A percentile compares a stretch with the other conserved stretches of the same genome.
phyloP scores from a whole-genome alignment of 2,113 vertebrate species.

The Oceanites oceanicus region DNA sequence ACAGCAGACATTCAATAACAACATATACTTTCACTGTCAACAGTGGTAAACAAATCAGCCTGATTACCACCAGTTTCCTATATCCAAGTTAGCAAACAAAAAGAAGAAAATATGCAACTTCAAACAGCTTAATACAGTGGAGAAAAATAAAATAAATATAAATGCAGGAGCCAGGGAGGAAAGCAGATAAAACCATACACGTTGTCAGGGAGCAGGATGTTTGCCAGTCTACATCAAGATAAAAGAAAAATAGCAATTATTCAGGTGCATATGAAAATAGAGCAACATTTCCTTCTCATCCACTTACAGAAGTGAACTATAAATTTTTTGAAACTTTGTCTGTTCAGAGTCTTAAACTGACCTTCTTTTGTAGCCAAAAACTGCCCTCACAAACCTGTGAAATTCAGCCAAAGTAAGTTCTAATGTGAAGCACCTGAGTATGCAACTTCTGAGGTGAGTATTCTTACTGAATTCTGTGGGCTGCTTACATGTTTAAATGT shows the following conservation, averaged over 20 bases:
- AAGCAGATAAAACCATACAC: neutral
- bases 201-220: neutral
- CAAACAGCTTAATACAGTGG: neutral
- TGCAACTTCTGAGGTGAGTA: neutral
- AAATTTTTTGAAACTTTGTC: neutral
- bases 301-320: neutral
- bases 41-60: neutral
- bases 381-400: neutral
- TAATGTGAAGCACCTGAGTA: neutral
- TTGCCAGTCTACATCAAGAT: neutral
- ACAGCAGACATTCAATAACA: neutral
- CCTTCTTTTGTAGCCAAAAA: neutral
- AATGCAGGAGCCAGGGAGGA: neutral
- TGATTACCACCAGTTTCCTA: neutral
- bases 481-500: neutral
- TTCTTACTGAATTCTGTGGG: neutral
- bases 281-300: neutral
- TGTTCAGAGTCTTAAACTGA: neutral
- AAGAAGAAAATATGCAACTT: neutral
- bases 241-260: neutral
- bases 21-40: neutral
- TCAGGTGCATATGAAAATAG: neutral
- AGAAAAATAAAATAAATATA: neutral
- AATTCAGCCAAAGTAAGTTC: neutral
- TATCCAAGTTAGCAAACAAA: neutral